These are phyloP conservation scores for Pollenia amentaria DNA, from an alignment of 2,888 invertebrate species.

Conservation along the genomic window DNA sequence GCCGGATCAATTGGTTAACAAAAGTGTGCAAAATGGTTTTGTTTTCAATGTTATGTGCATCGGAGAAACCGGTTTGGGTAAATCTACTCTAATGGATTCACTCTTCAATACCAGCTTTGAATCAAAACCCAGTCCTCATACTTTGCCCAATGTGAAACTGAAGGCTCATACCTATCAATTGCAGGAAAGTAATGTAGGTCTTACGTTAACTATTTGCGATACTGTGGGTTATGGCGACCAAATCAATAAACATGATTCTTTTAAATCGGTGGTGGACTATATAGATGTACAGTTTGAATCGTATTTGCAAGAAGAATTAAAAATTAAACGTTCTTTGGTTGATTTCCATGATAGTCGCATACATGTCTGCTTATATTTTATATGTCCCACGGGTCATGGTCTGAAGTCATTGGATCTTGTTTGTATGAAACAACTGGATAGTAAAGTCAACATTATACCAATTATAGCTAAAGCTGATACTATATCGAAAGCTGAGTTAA, in stretches of 20 bases:
- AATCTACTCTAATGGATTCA: constrained; percentile 99
- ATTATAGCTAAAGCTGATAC: constrained; percentile 99
- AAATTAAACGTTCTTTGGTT: constrained; percentile 96
- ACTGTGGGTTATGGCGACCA: constrained; percentile 99
- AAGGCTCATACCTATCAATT: constrained; percentile 98
- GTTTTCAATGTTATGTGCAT: constrained; percentile 99
- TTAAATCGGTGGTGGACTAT: constrained; percentile 98
- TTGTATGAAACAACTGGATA: constrained; percentile 99
- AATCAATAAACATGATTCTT: constrained; percentile 99
- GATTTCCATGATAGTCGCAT: constrained; percentile 97
- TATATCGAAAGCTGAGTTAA: constrained; percentile 98
- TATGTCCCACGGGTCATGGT: constrained; percentile 97
- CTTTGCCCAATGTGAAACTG: constrained; percentile 96
- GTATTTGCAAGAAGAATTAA: constrained; percentile 98
- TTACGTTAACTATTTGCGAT: constrained; percentile 98
- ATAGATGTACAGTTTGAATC: constrained; percentile 99
- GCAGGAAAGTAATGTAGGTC: constrained; percentile 94
- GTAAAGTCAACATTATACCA: constrained; percentile 99
- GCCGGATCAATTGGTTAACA: constrained; percentile 99
- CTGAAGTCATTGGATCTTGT: constrained; percentile 98
- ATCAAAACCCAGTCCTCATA: constrained; percentile 96
- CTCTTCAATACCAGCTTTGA: constrained; percentile 99
- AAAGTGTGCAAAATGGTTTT: constrained; percentile 98
- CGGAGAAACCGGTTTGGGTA: constrained; percentile 97
- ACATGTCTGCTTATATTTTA: constrained; percentile 99